Evolutionary conservation across 2,797 vertebrate species (phyloP), one percentile per base, ranked within the genome.

Genomic region (Brachymystax lenok): DNA sequence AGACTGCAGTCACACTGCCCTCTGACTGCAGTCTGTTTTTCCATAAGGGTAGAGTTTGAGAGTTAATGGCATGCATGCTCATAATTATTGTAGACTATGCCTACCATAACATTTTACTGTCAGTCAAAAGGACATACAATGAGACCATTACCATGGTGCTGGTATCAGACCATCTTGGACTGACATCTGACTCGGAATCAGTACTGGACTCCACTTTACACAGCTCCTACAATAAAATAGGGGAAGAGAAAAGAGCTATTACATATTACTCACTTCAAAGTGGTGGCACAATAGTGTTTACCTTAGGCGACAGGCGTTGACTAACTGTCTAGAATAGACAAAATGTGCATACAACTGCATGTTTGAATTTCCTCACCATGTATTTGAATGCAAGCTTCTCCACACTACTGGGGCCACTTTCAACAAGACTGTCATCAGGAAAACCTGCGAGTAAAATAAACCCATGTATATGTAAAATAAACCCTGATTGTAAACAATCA

Each of bases 131-230:
- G 21, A 19, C 71, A 69, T 8, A 21, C 35, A 21, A 21, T 63
- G 54, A 59, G n/a, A 21, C 56, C n/a, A 74, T 46, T 92, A 95
- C 94, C 94, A 92, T 88, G 33, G 86, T 90, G 89, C 92, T 94
- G 84, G 90, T 92, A 81, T 95, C 94, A 0, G 85, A 86, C 92
- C 94, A 95, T 88, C 94, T 94, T 77, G 8, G 66, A 1, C 87
- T 94, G 51, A 87, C 88, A 84, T 96, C 96, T 0, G 95, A 92
- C 80, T 96, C 96, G 0, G 95, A 96, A 76, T 96, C 96, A 0
- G 94, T 94, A 79, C 96, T 97, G 30, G 95, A 96, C 71, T 95
- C 94, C 79, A 95, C 90, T 79, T 87, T 88, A 81, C 95, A 96
- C 91, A 95, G 94, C 85, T 94, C 88, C 95, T 96, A 86, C 74